Base-by-base conservation (phyloP, 2,888 invertebrate genomes). In the Philereme vetulata region DNA sequence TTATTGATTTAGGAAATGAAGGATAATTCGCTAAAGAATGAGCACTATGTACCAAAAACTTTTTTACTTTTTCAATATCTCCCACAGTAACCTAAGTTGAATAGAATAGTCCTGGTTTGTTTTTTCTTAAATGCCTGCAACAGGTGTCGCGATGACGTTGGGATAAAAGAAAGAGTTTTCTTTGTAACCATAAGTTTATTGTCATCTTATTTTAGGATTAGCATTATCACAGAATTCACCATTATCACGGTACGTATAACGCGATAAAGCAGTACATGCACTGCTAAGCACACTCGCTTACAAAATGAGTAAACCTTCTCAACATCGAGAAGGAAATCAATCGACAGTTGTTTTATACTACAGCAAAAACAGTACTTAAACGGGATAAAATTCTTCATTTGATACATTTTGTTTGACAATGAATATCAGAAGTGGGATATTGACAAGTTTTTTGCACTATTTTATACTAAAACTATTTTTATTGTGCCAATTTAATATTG, bases 91-190 rank as follows among this genome's bases (percentile, higher is more conserved):
- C 38, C 5, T 38, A 7, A 4, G n/a, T n/a, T 38, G 38, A 7
- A 5, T n/a, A 36, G 8, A 7, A 36, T n/a, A 35, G 35, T 33
- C 46, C 50, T 42, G 33, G 42, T 34, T 52, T 44, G 9, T 36
- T 43, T 40, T n/a, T 6, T 40, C 21, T 40, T 46, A 8, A 56
- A 63, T 60, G 65, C 63, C 72, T 46, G 71, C 68, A 69, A 68
- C 55, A 82, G 90, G 85, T 81, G 74, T 36, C 49, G 52, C 46
- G 53, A 56, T 56, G 61, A 78, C 82, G 79, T 80, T 81, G 86
- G 90, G 90, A 81, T 78, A 83, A 91, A 91, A 87, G 90, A 91
- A 92, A 91, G 84, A 90, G 85, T 83, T 85, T 86, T 81, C 62
- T 80, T 82, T 85, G 81, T 82, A 74, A 84, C 85, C 82, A 90